Conservation (phyloP, 1,140 invertebrate species). For the Radopholus similis region DNA sequence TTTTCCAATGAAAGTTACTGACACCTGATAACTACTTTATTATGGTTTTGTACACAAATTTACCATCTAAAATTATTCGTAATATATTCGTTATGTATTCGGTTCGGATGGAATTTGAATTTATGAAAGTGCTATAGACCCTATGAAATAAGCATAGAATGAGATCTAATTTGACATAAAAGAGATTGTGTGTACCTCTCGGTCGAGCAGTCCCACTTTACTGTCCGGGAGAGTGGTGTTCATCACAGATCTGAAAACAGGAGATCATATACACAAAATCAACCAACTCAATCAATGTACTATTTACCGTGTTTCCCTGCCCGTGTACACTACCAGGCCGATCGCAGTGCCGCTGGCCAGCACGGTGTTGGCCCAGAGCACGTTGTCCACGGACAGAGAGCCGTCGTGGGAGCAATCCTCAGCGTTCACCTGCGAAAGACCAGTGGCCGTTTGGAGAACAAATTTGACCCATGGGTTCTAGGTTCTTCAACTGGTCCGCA, state of each 20-base stretch:
- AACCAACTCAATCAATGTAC: background rate
- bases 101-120: too few relatives aligned
- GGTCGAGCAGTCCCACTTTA: conserved; percentile 87
- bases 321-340: conserved; percentile 93
- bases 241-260: conserved; percentile 73
- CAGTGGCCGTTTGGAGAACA: background rate
- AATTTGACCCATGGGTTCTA: background rate
- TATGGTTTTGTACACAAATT: too few relatives aligned
- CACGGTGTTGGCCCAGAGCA: conserved; percentile 95
- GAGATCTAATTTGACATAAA: too few relatives aligned
- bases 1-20: too few relatives aligned
- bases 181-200: conserved; percentile 65
- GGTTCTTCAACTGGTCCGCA: too few relatives aligned
- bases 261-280: background rate
- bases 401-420: conserved; percentile 68
- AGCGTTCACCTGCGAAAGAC: conserved; percentile 34
- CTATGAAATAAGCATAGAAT: too few relatives aligned
- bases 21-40: too few relatives aligned
- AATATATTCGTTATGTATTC: too few relatives aligned
- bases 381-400: conserved; percentile 89
- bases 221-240: conserved; percentile 91
- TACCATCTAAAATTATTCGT: too few relatives aligned
- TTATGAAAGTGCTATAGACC: too few relatives aligned
- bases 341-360: conserved; percentile 88
- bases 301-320: conserved; percentile 77